Evolutionary conservation across 2,797 vertebrate genomes (phyloP), one percentile per base, ranked within the genome.

Genomic region (Galagoides demidoff): DNA sequence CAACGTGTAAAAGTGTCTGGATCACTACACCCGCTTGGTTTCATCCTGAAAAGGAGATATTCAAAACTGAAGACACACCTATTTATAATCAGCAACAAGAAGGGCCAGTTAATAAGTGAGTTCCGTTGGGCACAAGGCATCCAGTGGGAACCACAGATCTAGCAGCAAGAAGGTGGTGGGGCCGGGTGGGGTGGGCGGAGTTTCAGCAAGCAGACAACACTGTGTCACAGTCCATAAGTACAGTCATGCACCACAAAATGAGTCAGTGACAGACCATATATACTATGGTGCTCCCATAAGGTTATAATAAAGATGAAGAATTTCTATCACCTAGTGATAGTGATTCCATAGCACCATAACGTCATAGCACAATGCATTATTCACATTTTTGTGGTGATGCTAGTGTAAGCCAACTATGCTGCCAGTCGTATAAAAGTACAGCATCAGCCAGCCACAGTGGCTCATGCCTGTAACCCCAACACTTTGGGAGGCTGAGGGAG

Each of bases 21-120:
- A 25, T 78, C 59, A 11, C 45, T 23, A 82, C 25, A 74, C 12
- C 43, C 19, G 90, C 45, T 66, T 82, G 37, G 11, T 23, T 96
- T 90, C 94, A 43, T 23, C 27, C 77, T 77, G 76, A 45, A 87
- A 93, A 95, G 71, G 37, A 94, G 71, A 45, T 55, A 45, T 63
- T 78, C 52, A 74, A 79, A 59, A 43, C 64, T 49, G 87, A 70
- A 92, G 49, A 89, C 45, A 94, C 23, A 77, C 5, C 84, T 57
- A 73, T 70, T 81, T 89, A 55, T 27, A 84, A n/a, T 55, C 79
- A 91, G 52, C 5, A 52, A 87, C 2, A 4, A 59, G 10, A 68
- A 92, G 25, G 39, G 20, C 23, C 55, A 82, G 39, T 84, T 19
- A 37, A 84, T 76, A 89, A 94, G 70, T 84, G 70, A 64, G 29